Evolutionary conservation across 2,797 vertebrate genomes (phyloP), one percentile per base, ranked within the genome.

Genomic region (Enteromius radiatus): DNA sequence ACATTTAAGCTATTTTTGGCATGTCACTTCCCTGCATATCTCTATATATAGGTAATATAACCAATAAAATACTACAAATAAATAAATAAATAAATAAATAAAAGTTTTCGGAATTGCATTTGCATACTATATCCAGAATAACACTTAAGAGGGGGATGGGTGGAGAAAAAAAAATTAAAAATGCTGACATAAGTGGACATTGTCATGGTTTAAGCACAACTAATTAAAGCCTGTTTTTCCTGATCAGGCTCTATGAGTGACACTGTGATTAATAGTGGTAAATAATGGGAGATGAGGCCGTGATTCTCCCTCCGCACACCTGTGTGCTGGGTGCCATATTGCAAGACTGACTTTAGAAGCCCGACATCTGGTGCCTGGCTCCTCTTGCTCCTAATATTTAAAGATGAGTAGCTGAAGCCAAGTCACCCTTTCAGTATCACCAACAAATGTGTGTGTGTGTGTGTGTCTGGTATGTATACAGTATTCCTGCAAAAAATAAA

Each of bases 201-300:
- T 63, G 33, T 82, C 47, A 36, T 75, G 64, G 59, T 78, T 86
- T 80, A 54, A 70, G 38, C 75, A 28, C 49, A 59, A 52, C 23
- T 81, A 85, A 82, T 88, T 85, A 84, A 87, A 84, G 52, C 56
- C 52, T 69, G 52, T 78, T 78, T 86, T 64, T 83, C 83, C 64
- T 85, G 67, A 76, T 31, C 49, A 31, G 47, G 45, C 31, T 12
- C 65, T 69, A 47, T 84, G 83, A 87, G 82, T 85, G 85, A 85
- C 80, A 79, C 47, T 63, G 69, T 79, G 85, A 90, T 88, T 89
- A 87, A 89, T 89, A 86, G 86, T 41, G 26, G 83, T 88, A 84
- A 89, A 88, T 88, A 88, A 89, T 84, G 86, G 74, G 76, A 89
- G 80, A 80, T 81, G 83, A 87, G 74, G 87, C 64, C 28, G 73